A percentile compares a stretch with the other conserved stretches of the same genome.
Evolutionary conservation across 2,113 vertebrate species (phyloP).

Genomic region (Xenopus tropicalis): UCB_Xtro_10.0 CM004449.2:103634501-103635000

Average conservation of each 20-base stretch:
- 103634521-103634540: too few species aligned
- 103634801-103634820: background rate
- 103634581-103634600: too few species aligned
- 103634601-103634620: too few species aligned
- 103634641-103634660: too few species aligned
- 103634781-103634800: background rate
- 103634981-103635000: too few species aligned
- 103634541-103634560: too few species aligned
- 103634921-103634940: background rate
- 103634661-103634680: too few species aligned
- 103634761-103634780: background rate
- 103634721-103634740: background rate
- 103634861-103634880: background rate
- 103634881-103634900: background rate
- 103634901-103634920: conserved; percentile 1
- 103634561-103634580: too few species aligned
- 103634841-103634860: background rate
- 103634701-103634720: background rate
- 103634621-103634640: too few species aligned
- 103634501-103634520: too few species aligned
- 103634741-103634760: background rate
- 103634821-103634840: background rate
- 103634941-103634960: background rate
- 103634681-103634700: background rate
- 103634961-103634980: background rate